These are phyloP conservation scores for Clavelina lepadiformis DNA, from an alignment of 23 tunicate genomes.

Conservation along the genomic window DNA sequence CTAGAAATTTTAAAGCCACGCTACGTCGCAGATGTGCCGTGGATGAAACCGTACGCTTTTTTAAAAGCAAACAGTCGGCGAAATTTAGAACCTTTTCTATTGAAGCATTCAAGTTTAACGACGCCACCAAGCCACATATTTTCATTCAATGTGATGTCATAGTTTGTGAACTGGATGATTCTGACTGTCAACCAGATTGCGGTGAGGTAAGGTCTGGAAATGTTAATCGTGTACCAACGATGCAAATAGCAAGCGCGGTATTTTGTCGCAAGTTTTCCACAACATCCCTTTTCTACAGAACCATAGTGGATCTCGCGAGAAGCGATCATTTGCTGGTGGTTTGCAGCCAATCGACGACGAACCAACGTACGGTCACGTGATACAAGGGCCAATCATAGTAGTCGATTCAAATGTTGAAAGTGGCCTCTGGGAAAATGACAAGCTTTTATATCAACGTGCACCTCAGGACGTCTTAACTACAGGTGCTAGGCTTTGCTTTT, in stretches of 20 bases:
- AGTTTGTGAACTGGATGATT: slow-evolving; percentile 46
- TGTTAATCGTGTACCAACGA: too few species aligned
- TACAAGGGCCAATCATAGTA: slow-evolving; percentile 60
- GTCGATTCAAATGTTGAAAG: background rate
- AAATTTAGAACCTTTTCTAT: slow-evolving; percentile 28
- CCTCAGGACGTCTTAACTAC: too few species aligned
- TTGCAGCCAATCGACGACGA: background rate
- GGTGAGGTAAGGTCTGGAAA: slow-evolving; percentile 22
- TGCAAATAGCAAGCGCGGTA: too few species aligned
- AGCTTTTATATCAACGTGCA: too few species aligned
- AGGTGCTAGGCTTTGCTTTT: too few species aligned
- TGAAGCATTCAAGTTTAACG: slow-evolving; percentile 49
- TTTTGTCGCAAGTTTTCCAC: background rate
- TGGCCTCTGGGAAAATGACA: too few species aligned
- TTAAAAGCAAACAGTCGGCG: background rate
- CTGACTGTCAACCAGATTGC: slow-evolving; percentile 44
- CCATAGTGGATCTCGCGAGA: background rate
- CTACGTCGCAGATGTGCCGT: slow-evolving; percentile 50
- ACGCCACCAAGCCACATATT: slow-evolving; percentile 18
- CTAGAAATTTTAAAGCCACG: too few species aligned
- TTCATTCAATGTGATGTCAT: slow-evolving; percentile 72
- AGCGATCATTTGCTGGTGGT: background rate
- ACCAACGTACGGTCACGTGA: slow-evolving; percentile 42
- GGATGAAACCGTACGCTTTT: slow-evolving; percentile 43
- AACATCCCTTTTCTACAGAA: background rate